Evolutionary conservation across 2,113 vertebrate species (phyloP).

Genomic region (Pyxicephalus adspersus): DNA sequence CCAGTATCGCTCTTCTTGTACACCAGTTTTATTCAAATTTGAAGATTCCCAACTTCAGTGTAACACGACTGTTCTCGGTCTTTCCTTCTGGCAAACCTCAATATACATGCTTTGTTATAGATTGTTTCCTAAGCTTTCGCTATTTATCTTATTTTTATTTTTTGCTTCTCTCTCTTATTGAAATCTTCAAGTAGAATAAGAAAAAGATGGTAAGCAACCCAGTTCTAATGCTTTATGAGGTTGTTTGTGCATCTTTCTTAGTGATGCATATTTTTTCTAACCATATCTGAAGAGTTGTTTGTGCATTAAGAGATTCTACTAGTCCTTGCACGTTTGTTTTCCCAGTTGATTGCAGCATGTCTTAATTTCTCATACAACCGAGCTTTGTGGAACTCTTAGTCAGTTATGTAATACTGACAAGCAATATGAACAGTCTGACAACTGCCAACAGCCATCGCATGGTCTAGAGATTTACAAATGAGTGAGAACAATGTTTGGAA

Average conservation of each 20-base stretch:
- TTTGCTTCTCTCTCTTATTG: conserved; percentile 80
- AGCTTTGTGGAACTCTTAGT: no score
- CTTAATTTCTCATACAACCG: not conserved
- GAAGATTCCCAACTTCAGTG: no score
- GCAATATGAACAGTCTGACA: no score
- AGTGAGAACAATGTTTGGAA: no score
- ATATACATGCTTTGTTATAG: no score
- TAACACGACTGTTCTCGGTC: no score
- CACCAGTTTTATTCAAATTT: no score
- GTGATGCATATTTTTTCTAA: conserved; percentile 56
- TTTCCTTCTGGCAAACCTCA: no score
- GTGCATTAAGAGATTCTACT: not conserved
- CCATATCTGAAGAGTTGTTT: not conserved
- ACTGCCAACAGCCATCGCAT: no score
- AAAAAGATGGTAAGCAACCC: conserved; percentile 95
- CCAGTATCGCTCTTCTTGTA: no score
- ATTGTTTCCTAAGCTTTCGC: not conserved
- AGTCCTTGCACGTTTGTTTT: conserved; percentile 25
- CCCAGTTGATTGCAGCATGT: conserved; percentile 6
- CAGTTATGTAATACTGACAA: no score
- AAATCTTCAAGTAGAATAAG: conserved; percentile 94
- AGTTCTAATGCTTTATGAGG: conserved; percentile 74
- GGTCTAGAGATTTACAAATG: no score
- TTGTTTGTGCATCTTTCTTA: conserved; percentile 56
- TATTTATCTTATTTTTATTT: not conserved